A percentile compares a stretch with the other conserved stretches of the same genome.
Evolutionary conservation across 2,113 vertebrate species (phyloP).

Genomic region (Poeciliopsis occidentalis): DNA sequence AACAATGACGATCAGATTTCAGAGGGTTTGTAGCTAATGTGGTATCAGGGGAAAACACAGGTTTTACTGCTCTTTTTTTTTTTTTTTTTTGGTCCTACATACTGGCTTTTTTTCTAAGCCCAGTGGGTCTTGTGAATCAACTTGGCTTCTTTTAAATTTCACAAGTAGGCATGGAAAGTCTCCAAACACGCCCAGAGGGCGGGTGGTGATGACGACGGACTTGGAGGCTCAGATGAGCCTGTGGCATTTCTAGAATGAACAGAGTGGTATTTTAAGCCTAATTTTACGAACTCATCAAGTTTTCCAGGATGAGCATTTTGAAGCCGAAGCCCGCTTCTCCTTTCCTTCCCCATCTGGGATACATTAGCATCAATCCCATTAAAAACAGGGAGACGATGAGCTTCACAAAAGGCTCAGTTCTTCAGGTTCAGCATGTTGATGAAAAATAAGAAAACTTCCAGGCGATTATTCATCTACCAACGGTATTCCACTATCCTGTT

Average conservation of each 20-base stretch:
- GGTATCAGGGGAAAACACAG: constrained; percentile 28
- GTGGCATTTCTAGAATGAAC: constrained; percentile 32
- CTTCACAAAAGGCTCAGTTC: constrained; percentile 12
- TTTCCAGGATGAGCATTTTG: constrained; percentile 40
- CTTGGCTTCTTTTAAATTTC: constrained; percentile 52
- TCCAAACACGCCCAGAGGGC: constrained; percentile 25
- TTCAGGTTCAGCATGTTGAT: not conserved
- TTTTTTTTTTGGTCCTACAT: constrained; percentile 42
- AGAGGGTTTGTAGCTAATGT: constrained; percentile 24
- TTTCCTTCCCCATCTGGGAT: constrained; percentile 50
- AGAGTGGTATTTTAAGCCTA: constrained; percentile 6
- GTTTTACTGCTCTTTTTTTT: constrained; percentile 49
- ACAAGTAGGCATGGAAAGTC: constrained; percentile 48
- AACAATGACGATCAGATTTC: constrained; percentile 15
- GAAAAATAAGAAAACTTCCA: constrained; percentile 2
- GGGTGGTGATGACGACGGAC: constrained; percentile 10
- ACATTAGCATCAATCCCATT: constrained; percentile 43
- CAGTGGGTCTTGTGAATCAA: constrained; percentile 52
- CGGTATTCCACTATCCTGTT: not conserved
- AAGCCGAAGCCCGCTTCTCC: constrained; percentile 14
- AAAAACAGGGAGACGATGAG: constrained; percentile 14
- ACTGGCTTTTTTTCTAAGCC: constrained; percentile 43
- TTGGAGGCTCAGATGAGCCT: constrained; percentile 7
- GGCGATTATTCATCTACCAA: not conserved
- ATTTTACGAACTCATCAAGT: constrained; percentile 11